Base-by-base conservation (phyloP, 2,113 vertebrate species). In the Eleginops maclovinus region DNA sequence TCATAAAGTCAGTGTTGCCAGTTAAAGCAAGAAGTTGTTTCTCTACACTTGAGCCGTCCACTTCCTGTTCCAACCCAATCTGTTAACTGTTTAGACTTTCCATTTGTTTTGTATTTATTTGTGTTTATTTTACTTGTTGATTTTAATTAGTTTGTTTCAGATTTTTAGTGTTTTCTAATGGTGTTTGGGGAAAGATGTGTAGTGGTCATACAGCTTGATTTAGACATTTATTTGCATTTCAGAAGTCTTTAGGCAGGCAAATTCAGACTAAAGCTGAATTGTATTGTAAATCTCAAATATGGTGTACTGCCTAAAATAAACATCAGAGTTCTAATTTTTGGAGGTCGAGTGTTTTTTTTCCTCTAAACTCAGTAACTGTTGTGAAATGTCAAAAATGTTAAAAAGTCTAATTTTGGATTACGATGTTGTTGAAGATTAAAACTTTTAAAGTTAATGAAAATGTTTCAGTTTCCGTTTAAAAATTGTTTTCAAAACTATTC, bases 251-350 rank as follows among this genome's bases (percentile, higher is more conserved):
- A 4, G 1, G 12, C 31, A 36, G 13, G 9, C 0, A 41, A 28
- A 67, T 41, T 47, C 41, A 58, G 21, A 26, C 28, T 59, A 36
- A 36, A 1, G 31, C 31, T 21, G 3, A 19, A 17, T 66, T 16
- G n/a, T n/a, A n/a, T 22, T 17, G 24, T n/a, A n/a, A n/a, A 16
- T 68, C 24, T n/a, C 22, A 49, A 0, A 22, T 22, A n/a, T 47
- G n/a, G 3, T 58, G 64, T 64, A 11, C 59, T 64, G 41, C 46
- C 26, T 49, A 58, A 76, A 58, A 71, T 64, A 58, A 64, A 72
- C 28, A 43, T 43, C 31, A 36, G 12, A 24, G n/a, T 58, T 72
- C 31, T 13, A 58, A 7, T 19, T 58, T n/a, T 49, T 43, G 26
- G 26, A 62, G 41, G 1, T 53, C 17, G 2, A 0, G 1, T 49